Conservation (phyloP, 2,113 vertebrate genomes). For the Ceyx margarethae region DNA sequence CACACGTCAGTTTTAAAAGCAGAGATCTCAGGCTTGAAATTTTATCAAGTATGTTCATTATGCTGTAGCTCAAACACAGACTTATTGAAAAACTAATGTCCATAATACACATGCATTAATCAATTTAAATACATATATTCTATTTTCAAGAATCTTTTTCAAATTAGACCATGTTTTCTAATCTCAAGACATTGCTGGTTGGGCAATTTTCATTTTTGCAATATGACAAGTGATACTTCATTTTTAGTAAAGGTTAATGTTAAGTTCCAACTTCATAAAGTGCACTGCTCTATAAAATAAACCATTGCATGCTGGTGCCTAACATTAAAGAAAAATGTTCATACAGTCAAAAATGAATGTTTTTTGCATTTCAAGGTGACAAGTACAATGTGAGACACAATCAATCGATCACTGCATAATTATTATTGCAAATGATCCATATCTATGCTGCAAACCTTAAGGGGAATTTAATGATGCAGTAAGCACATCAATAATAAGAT, state of each 20-base stretch:
- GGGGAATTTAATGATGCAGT: conserved; percentile 83
- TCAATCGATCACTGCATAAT: conserved; percentile 87
- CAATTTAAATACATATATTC: neutral
- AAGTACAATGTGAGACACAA: conserved; percentile 83
- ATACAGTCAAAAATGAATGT: conserved; percentile 71
- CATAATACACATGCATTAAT: neutral
- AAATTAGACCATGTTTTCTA: conserved; percentile 58
- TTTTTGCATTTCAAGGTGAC: conserved; percentile 83
- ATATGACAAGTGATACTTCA: conserved; percentile 67
- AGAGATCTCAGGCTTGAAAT: neutral
- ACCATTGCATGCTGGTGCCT: conserved; percentile 37
- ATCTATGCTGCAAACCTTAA: conserved; percentile 81
- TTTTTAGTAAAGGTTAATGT: conserved; percentile 70
- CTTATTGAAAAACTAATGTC: neutral
- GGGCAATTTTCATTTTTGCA: conserved; percentile 60
- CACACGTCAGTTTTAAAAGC: neutral
- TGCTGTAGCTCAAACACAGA: neutral
- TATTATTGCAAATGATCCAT: conserved; percentile 88
- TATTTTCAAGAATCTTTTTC: conserved; percentile 10
- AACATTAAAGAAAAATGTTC: conserved; percentile 63
- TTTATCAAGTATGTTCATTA: neutral
- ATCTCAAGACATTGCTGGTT: conserved; percentile 56
- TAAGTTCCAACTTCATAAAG: conserved; percentile 68
- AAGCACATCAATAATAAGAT: conserved; percentile 84
- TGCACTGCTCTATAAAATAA: conserved; percentile 63